Evolutionary conservation across 2,113 vertebrate genomes (phyloP).

Genomic region (Clarias magur): DNA sequence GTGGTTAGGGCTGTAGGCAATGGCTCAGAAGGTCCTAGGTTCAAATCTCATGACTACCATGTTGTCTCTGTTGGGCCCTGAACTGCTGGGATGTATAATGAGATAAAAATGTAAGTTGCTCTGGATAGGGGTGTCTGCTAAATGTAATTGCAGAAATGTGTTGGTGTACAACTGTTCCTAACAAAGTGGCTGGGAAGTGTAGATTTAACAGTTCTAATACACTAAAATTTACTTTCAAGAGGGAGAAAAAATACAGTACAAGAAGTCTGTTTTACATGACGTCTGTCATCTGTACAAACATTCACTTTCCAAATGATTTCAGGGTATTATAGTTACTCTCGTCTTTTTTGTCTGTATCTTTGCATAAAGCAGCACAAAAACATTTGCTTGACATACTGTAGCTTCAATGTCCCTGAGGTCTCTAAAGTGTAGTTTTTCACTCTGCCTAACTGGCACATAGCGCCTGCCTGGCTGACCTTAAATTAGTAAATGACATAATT

Average conservation of each 20-base stretch:
- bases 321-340: background rate
- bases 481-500: conserved; percentile 1
- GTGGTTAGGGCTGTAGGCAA: no score
- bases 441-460: background rate
- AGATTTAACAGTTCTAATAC: background rate
- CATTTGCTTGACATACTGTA: background rate
- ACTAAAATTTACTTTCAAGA: background rate
- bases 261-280: background rate
- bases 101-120: no score
- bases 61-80: no score
- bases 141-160: background rate
- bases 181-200: background rate
- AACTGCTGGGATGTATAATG: no score
- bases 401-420: background rate
- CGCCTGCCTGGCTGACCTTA: background rate
- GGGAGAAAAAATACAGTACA: background rate
- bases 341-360: background rate
- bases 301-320: background rate
- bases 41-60: no score
- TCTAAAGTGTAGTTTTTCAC: background rate
- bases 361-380: background rate
- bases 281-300: background rate
- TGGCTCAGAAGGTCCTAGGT: no score
- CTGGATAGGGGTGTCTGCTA: no score
- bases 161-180: background rate